Evolutionary conservation across 2,888 invertebrate genomes (phyloP).

Genomic region (Standfussiana lucernea): DNA sequence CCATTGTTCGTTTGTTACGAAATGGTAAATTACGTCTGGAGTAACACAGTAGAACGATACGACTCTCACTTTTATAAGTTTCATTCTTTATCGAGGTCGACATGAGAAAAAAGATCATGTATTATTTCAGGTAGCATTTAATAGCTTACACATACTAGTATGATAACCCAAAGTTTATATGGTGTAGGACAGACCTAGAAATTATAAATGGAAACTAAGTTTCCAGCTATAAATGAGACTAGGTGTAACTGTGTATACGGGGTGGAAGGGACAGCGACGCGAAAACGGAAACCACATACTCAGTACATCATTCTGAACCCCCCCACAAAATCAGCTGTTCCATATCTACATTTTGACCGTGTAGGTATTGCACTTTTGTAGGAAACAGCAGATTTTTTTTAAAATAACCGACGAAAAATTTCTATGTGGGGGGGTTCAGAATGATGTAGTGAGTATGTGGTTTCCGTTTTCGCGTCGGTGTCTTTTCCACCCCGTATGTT

Average conservation of each 20-base stretch:
- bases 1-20: constrained; percentile 59
- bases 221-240: neutral
- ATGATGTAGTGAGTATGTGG: too few relatives aligned
- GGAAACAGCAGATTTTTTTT: too few relatives aligned
- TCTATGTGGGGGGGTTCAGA: too few relatives aligned
- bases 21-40: constrained; percentile 34
- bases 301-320: too few relatives aligned
- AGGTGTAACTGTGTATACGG: neutral
- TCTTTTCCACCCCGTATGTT: too few relatives aligned
- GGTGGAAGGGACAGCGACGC: too few relatives aligned
- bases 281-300: too few relatives aligned
- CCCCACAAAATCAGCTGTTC: too few relatives aligned
- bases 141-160: neutral
- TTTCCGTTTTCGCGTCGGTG: too few relatives aligned
- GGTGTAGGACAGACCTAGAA: neutral
- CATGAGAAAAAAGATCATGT: neutral
- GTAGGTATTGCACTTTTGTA: too few relatives aligned
- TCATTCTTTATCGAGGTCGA: constrained; percentile 9
- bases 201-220: neutral
- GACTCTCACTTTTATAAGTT: constrained; percentile 49
- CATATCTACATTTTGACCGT: too few relatives aligned
- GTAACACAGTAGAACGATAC: constrained; percentile 20
- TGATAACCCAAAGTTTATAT: neutral
- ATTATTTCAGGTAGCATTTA: constrained; percentile 8
- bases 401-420: too few relatives aligned